Conservation (phyloP, 2,888 invertebrate species). For the Plagodis dolabraria region DNA sequence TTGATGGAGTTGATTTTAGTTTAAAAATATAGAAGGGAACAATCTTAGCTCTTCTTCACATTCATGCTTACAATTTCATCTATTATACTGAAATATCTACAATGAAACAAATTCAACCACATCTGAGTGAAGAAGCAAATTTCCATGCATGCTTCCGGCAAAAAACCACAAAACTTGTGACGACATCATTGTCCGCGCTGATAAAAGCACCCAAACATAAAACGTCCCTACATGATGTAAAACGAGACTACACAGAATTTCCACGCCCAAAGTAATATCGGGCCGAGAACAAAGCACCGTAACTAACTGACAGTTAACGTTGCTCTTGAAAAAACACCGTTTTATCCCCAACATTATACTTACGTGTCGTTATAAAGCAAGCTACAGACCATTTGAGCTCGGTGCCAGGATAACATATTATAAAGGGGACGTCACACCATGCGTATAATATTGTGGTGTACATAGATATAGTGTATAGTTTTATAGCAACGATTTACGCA, state of each 20-base stretch:
- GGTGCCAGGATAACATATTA: constrained; percentile 60
- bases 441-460: constrained; percentile 9
- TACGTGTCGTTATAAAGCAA: constrained; percentile 63
- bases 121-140: too few relatives aligned
- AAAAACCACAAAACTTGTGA: constrained; percentile 5
- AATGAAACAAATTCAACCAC: too few relatives aligned
- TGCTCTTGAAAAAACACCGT: constrained; percentile 51
- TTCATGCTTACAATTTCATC: too few relatives aligned
- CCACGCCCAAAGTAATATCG: constrained; percentile 28
- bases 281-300: constrained; percentile 36
- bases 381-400: constrained; percentile 63
- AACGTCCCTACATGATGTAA: constrained; percentile 22
- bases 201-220: constrained; percentile 26
- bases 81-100: too few relatives aligned
- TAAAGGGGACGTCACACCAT: constrained; percentile 48
- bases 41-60: too few relatives aligned
- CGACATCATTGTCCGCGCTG: constrained; percentile 4
- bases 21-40: too few relatives aligned
- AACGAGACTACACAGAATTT: constrained; percentile 23
- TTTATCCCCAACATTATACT: constrained; percentile 49
- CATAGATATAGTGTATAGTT: constrained; percentile 6
- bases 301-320: constrained; percentile 47
- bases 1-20: too few relatives aligned
- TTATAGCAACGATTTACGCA: constrained; percentile 4
- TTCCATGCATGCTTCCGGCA: background rate